Base-by-base conservation (phyloP, 1,140 invertebrate species). In the Hestina assimilis region DNA sequence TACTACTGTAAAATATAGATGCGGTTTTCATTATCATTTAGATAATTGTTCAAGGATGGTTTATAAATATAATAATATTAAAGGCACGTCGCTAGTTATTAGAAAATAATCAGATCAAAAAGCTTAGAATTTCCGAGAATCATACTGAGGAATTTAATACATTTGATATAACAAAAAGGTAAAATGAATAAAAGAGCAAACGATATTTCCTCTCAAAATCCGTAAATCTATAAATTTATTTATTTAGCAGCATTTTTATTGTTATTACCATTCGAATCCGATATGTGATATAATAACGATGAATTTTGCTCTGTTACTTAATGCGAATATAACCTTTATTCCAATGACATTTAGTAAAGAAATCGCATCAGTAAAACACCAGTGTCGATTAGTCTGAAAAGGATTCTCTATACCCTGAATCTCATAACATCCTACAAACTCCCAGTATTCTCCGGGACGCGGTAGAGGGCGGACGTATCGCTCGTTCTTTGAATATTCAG, bases 361-460 rank as follows among this genome's bases (percentile, higher is more conserved):
- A 50, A 45, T 56, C 56, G 31, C 35, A 42, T 12, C n/a, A 48
- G 15, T 7, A 47, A 57, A 43, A 31, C 21, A 35, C 23, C 31
- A 17, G 33, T 14, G 43, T 26, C 50, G 54, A 51, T 52, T 59
- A 55, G 42, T 26, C 41, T 42, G 53, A 48, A 63, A 54, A 60
- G 59, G 59, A 62, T 58, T 62, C 47, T 43, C 54, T 53, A 45
- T 45, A 53, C 56, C 38, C 21, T n/a, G 42, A 43, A 53, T 56
- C 33, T 43, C 47, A 50, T 50, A 54, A 61, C 51, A 60, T 57
- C 50, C 58, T 61, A 48, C 54, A 48, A 40, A 56, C 41, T 50
- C 45, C 47, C 67, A 69, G 63, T 63, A 28, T 26, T 35, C 41
- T 19, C 41, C 38, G 38, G 35, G 50, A 15, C 47, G 41, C 28